Base-by-base conservation (phyloP, 2,888 invertebrate species). In the Proisotoma minuta region DNA sequence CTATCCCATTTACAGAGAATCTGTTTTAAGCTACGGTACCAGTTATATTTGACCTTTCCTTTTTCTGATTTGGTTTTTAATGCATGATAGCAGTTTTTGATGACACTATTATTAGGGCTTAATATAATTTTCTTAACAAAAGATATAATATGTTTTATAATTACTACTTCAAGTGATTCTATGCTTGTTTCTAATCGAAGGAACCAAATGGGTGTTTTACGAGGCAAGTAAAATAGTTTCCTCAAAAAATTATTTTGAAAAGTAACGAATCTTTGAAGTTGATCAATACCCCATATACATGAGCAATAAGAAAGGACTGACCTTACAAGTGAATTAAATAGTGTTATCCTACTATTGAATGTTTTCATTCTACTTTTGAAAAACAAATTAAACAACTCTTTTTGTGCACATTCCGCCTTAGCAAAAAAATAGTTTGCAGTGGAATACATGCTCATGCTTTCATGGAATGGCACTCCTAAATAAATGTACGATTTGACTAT, bases 381-480 rank as follows among this genome's bases (percentile, higher is more conserved):
- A 20, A 54, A 43, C 3, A 54, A 3, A 3, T 8, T 3, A n/a
- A 50, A 34, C 18, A 59, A 50, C 4, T 3, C n/a, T 1, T 59
- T 59, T 22, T 26, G 2, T 5, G 59, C 59, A 2, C 8, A 12
- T 27, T 43, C 20, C 2, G 59, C 59, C 26, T 59, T 59, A 3
- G 24, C n/a, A 10, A 54, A 15, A 28, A 60, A 47, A 20, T 22
- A 3, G 1, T 27, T 15, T 27, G 20, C 24, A 1, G 26, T 52
- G 4, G 15, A 26, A 12, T 4, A 3, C 26, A 20, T 18, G 20
- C 20, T 24, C 1, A 53, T n/a, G 8, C 54, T 60, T 24, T 18
- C 18, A 48, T 48, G 15, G 22, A 60, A 60, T 10, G 53, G 20
- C 1, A 60, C 60, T 2, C 60, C 60, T 4, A 60, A 29, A 47